Conservation (phyloP, 2,797 vertebrate species). For the Tolypeutes matacus region DNA sequence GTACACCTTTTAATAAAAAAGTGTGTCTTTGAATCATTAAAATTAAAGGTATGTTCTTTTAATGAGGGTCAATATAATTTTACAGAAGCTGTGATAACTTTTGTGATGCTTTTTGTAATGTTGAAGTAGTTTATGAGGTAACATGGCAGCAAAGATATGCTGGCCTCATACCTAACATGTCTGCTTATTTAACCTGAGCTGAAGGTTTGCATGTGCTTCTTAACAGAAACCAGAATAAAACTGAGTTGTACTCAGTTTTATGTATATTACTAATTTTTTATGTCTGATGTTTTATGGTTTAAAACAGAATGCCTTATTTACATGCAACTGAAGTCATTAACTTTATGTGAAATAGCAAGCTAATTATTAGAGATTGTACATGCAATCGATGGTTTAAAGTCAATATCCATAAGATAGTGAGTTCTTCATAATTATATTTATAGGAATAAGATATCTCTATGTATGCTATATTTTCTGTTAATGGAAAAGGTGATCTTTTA, state of each 20-base stretch:
- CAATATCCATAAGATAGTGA: constrained; percentile 44
- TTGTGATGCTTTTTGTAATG: constrained; percentile 43
- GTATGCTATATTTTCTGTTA: constrained; percentile 33
- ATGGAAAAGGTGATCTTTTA: constrained; percentile 43
- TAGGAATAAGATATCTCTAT: constrained; percentile 59
- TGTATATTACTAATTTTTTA: constrained; percentile 62
- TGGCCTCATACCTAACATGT: constrained; percentile 17
- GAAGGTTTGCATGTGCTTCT: constrained; percentile 83
- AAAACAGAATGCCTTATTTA: constrained; percentile 66
- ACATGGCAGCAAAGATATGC: neutral
- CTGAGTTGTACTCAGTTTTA: constrained; percentile 78
- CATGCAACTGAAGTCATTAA: constrained; percentile 68
- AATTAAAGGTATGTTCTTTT: constrained; percentile 36
- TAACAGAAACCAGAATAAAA: constrained; percentile 74
- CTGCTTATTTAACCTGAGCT: constrained; percentile 77
- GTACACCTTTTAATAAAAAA: constrained; percentile 47
- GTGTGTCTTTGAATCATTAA: constrained; percentile 64
- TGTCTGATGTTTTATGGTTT: constrained; percentile 75
- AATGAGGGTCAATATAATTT: constrained; percentile 1
- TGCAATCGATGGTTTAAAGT: constrained; percentile 64
- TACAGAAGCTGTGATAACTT: constrained; percentile 41
- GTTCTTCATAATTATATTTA: constrained; percentile 35
- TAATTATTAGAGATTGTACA: constrained; percentile 80
- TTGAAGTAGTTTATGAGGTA: constrained; percentile 51
- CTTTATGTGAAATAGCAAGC: constrained; percentile 63